phyloP scores from a whole-genome alignment of 1,140 invertebrate genomes.

The Galleria mellonella region DNA sequence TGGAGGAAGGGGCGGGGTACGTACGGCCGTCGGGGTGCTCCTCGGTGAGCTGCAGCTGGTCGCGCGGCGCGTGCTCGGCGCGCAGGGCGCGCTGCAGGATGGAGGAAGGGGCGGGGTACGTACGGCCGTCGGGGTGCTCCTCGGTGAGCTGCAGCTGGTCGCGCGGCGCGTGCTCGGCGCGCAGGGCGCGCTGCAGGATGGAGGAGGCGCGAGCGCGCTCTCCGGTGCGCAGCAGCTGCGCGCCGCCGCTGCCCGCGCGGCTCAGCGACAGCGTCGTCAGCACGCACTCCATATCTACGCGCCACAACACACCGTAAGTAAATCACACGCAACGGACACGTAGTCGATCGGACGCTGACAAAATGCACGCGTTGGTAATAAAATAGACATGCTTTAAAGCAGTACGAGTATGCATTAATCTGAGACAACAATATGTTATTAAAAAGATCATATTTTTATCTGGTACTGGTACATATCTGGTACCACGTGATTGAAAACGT shows the following conservation, averaged over 20 bases:
- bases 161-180: slow-evolving; percentile 84
- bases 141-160: slow-evolving; percentile 80
- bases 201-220: slow-evolving; percentile 87
- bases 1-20: too few relatives aligned
- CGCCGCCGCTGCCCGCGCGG: slow-evolving; percentile 79
- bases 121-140: slow-evolving; percentile 90
- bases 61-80: slow-evolving; percentile 81
- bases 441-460: too few relatives aligned
- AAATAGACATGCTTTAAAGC: too few relatives aligned
- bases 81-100: slow-evolving; percentile 81
- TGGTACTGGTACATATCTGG: too few relatives aligned
- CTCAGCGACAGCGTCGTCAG: slow-evolving; percentile 89
- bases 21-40: slow-evolving; percentile 86
- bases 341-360: too few relatives aligned
- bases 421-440: too few relatives aligned
- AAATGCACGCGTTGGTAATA: too few relatives aligned
- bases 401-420: too few relatives aligned
- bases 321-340: too few relatives aligned
- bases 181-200: slow-evolving; percentile 88
- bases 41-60: slow-evolving; percentile 80
- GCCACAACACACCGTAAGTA: not conserved
- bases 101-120: slow-evolving; percentile 73
- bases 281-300: slow-evolving; percentile 89
- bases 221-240: slow-evolving; percentile 80
- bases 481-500: too few relatives aligned